Conservation (phyloP, 1,140 invertebrate species). For the Eurosta solidaginis region DNA sequence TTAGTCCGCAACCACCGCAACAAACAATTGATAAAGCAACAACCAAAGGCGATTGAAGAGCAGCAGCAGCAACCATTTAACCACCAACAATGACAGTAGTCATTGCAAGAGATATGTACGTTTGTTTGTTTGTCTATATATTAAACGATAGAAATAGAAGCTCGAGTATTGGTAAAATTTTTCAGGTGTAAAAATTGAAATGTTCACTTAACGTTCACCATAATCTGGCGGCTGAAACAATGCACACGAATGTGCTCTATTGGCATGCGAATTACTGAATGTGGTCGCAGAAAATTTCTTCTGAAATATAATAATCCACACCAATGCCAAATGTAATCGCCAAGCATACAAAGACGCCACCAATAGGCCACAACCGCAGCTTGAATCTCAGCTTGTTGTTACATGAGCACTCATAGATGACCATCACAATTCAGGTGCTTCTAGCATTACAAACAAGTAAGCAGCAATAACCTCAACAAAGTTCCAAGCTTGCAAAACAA, state of each 20-base stretch:
- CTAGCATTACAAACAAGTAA: not conserved
- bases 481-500: not conserved
- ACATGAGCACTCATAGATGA: not conserved
- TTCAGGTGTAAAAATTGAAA: slow-evolving; percentile 22
- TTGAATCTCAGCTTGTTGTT: not conserved
- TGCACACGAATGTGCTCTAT: no score
- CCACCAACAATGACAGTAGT: not conserved
- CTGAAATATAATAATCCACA: not conserved
- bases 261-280: not conserved
- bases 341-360: no score
- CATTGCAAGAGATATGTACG: not conserved
- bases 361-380: not conserved
- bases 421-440: slow-evolving; percentile 1
- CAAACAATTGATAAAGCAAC: slow-evolving; percentile 9
- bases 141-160: not conserved
- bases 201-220: not conserved
- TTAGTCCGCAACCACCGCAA: no score
- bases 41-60: not conserved
- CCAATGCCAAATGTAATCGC: not conserved
- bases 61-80: not conserved
- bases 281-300: not conserved
- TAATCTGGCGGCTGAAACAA: not conserved
- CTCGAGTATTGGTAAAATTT: not conserved
- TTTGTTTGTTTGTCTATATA: no score
- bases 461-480: not conserved